Evolutionary conservation across 2,888 invertebrate species (phyloP), one percentile per base, ranked within the genome.

Genomic region (Troilus luridus): DNA sequence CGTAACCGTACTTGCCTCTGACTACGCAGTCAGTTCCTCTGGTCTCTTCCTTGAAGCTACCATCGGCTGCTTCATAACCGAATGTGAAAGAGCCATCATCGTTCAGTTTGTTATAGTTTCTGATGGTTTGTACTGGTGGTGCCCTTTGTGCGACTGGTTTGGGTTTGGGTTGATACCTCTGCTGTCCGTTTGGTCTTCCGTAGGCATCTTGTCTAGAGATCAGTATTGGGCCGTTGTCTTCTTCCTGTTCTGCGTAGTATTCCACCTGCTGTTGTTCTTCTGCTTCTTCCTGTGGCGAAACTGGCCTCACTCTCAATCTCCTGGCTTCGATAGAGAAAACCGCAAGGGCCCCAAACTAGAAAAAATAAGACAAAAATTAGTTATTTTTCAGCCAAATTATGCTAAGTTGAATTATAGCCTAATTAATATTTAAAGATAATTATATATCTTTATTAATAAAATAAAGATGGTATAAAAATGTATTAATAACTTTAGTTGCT

Each of bases 11-110:
- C 94, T 97, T 97, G 90, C 98, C 98, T 92, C 97, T 95, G 10
- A 97, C 97, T 0, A 98, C 97, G 94, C 97, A 98, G 94, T 98
- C 97, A 0, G 97, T 97, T 88, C 97, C 97, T 91, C 97, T 95
- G 7, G 97, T 97, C 94, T 98, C 97, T 93, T 98, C 97, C 93
- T 97, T 97, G 95, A 97, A 98, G 92, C 97, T 97, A 27, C 92
- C 97, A 93, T 97, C 97, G 19, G 97, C 97, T 1, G 97, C 97
- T 94, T 97, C 97, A 94, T 97, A 97, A 67, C 97, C 97, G 94
- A 97, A 97, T 14, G 97, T 97, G 94, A 97, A 97, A 91, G 97
- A 97, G 91, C 97, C 97, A 93, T 97, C 97, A 93, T 97, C 97
- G 94, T 97, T 97, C 54, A 96, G 95, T 95, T 97, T 97, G 93